Conservation (phyloP, 2,797 vertebrate species). For the Phalloptychus januarius region DNA sequence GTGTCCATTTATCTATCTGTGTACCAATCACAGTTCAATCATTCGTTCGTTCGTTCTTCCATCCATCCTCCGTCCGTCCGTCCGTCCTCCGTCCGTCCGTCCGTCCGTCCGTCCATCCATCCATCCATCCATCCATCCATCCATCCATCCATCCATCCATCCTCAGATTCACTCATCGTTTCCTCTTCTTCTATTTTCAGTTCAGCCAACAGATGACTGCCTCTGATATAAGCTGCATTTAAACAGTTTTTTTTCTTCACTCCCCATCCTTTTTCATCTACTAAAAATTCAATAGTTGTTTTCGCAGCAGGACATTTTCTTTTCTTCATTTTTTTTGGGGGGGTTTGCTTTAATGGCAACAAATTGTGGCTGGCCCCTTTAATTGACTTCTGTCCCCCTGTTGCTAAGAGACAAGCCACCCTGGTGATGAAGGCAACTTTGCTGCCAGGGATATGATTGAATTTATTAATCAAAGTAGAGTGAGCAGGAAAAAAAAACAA, state of each 20-base stretch:
- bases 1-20: not conserved
- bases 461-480: constrained; percentile 47
- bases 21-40: not conserved
- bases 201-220: not conserved
- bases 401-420: constrained; percentile 78
- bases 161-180: not conserved
- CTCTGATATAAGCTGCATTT: not conserved
- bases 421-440: constrained; percentile 56
- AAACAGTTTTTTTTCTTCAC: not conserved
- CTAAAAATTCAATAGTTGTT: constrained; percentile 30
- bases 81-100: not conserved
- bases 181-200: not conserved
- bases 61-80: not conserved
- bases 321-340: not conserved
- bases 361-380: constrained; percentile 64
- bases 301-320: constrained; percentile 12
- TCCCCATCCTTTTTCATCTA: constrained; percentile 21
- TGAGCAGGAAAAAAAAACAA: constrained; percentile 17
- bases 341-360: constrained; percentile 30
- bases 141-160: not conserved
- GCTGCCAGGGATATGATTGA: constrained; percentile 46
- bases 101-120: not conserved
- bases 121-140: not conserved
- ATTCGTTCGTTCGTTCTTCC: not conserved
- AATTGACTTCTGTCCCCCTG: constrained; percentile 64